Evolutionary conservation across 2,113 vertebrate genomes (phyloP), one percentile per base, ranked within the genome.

Genomic region (Scortum barcoo): DNA sequence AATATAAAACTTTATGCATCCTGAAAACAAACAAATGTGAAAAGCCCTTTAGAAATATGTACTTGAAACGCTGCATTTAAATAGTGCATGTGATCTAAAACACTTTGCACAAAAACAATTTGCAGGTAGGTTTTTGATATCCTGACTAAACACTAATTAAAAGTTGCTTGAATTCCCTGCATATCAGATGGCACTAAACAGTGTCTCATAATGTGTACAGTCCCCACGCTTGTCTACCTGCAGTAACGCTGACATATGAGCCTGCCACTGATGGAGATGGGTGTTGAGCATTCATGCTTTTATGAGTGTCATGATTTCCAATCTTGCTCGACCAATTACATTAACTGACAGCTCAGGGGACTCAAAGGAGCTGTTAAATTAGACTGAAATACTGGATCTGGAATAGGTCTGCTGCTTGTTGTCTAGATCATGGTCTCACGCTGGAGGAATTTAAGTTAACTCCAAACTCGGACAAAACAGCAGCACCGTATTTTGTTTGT

Each of bases 341-440:
- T 89, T 87, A 87, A 79, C 85, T 91, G 88, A 90, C 80, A 85
- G 85, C 86, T 88, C 84, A 80, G 78, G 81, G 80, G 69, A 83
- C 81, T 81, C 40, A 22, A 57, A 89, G 86, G 75, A 73, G 84
- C 72, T 72, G 66, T 89, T 90, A 80, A 87, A 76, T 79, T 72
- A 80, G 33, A 54, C 72, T 78, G 53, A 86, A 74, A 81, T 73
- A 72, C 63, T 58, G 40, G 51, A 30, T 60, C 73, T 36, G 11
- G 28, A 65, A 72, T 24, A 28, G 9, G 61, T 75, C 69, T 68
- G 50, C 40, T 50, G 48, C 56, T 61, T 73, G 72, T 70, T 68
- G 62, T 73, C 33, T 77, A 66, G 62, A 76, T 40, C 4, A 17
- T 24, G 46, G 51, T 40, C 8, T 54, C 16, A 26, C 44, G 16